These are phyloP conservation scores for Lycaena phlaeas DNA, from an alignment of 2,888 invertebrate species.

Conservation along the genomic window DNA sequence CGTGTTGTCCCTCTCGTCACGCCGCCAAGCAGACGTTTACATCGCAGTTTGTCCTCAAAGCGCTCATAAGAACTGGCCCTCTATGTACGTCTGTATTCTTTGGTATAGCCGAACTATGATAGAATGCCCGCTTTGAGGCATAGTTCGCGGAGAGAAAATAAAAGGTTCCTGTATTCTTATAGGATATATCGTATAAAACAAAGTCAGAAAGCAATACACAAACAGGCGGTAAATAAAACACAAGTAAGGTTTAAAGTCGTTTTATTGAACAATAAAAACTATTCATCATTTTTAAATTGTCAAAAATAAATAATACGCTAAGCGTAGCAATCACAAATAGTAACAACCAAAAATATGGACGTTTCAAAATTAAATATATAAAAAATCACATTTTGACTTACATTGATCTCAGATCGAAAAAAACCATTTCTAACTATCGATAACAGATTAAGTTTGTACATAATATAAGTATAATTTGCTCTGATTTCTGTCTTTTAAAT, in stretches of 20 bases:
- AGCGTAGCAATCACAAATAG: slow-evolving; percentile 7
- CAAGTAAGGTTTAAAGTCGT: neutral
- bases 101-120: no score
- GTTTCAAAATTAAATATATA: neutral
- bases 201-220: no score
- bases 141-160: no score
- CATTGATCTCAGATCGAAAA: neutral
- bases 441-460: neutral
- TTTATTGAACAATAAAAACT: slow-evolving; percentile 11
- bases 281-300: neutral
- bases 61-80: no score
- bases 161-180: no score
- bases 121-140: no score
- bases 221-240: no score
- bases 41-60: no score
- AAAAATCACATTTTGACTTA: neutral
- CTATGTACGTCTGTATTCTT: no score
- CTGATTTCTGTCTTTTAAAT: neutral
- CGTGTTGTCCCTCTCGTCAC: no score
- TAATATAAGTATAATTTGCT: slow-evolving; percentile 1
- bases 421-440: neutral
- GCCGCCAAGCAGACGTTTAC: no score
- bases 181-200: no score
- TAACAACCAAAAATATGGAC: slow-evolving; percentile 1
- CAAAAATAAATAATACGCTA: slow-evolving; percentile 7